phyloP scores from a whole-genome alignment of 2,797 vertebrate genomes.

The Heteromormyrus szaboi region DNA sequence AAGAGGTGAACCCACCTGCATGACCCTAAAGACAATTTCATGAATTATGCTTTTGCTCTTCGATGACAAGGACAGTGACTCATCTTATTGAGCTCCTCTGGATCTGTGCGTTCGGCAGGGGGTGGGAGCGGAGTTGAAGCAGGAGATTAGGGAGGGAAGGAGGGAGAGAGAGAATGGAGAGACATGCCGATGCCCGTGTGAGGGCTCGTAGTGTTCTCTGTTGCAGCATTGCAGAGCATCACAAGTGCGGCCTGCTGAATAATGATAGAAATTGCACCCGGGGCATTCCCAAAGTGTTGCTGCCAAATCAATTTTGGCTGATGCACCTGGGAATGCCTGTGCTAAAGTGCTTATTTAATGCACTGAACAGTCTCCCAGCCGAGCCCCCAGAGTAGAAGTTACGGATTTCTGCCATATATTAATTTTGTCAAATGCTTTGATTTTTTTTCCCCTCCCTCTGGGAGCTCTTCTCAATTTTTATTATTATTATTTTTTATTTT shows the following conservation, averaged over 20 bases:
- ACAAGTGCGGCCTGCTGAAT: slow-evolving; percentile 35
- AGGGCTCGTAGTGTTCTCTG: slow-evolving; percentile 16
- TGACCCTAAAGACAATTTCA: background rate
- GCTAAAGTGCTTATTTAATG: slow-evolving; percentile 36
- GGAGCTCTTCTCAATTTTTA: background rate
- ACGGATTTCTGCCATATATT: slow-evolving; percentile 20
- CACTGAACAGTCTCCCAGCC: slow-evolving; percentile 36
- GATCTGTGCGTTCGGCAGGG: background rate
- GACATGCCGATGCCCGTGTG: background rate
- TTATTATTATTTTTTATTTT: background rate
- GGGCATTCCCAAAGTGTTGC: slow-evolving; percentile 35
- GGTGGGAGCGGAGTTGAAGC: background rate
- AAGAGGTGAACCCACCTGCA: background rate
- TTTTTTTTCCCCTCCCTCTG: background rate
- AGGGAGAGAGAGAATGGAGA: background rate
- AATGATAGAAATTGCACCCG: slow-evolving; percentile 35
- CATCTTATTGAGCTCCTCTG: background rate
- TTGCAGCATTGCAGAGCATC: slow-evolving; percentile 25
- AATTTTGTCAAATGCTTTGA: slow-evolving; percentile 8
- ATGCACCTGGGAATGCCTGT: slow-evolving; percentile 26
- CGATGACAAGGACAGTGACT: slow-evolving; percentile 14
- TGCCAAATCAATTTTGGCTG: slow-evolving; percentile 46
- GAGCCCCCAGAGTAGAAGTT: slow-evolving; percentile 36
- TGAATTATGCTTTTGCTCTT: background rate
- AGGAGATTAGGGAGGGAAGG: background rate